These are phyloP conservation scores for Cichlasoma orientale DNA, from an alignment of 2,797 vertebrate species.

Conservation along the genomic window DNA sequence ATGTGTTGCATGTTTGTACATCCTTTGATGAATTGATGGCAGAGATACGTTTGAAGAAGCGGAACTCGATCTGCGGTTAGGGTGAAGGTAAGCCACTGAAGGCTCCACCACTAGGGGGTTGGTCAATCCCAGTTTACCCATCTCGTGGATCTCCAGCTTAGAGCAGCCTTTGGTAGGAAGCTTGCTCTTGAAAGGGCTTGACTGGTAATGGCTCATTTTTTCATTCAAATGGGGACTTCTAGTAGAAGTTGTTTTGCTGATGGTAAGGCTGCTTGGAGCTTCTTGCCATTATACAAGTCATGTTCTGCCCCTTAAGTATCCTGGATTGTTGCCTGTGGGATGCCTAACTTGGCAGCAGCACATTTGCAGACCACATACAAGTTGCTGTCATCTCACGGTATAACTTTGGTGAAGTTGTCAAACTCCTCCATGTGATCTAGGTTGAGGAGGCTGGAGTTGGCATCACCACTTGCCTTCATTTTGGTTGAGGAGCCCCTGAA, in stretches of 20 bases:
- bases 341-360: rapidly evolving
- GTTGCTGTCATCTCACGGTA: not conserved
- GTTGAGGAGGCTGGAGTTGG: too few relatives aligned
- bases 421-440: too few relatives aligned
- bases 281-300: rapidly evolving
- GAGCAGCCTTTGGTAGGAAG: too few relatives aligned
- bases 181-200: too few relatives aligned
- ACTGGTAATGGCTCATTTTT: too few relatives aligned
- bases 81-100: not conserved
- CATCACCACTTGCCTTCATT: too few relatives aligned
- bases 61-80: not conserved
- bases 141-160: too few relatives aligned
- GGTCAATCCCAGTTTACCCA: not conserved
- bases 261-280: not conserved
- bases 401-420: too few relatives aligned
- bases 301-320: not conserved
- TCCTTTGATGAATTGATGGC: too few relatives aligned
- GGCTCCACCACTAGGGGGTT: not conserved
- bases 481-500: too few relatives aligned
- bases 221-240: not conserved
- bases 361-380: not conserved
- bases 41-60: not conserved
- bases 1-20: too few relatives aligned
- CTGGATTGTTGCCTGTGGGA: not conserved
- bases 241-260: not conserved